Evolutionary conservation across 1,140 invertebrate genomes (phyloP).

Genomic region (Drosophila paulistorum): DNA sequence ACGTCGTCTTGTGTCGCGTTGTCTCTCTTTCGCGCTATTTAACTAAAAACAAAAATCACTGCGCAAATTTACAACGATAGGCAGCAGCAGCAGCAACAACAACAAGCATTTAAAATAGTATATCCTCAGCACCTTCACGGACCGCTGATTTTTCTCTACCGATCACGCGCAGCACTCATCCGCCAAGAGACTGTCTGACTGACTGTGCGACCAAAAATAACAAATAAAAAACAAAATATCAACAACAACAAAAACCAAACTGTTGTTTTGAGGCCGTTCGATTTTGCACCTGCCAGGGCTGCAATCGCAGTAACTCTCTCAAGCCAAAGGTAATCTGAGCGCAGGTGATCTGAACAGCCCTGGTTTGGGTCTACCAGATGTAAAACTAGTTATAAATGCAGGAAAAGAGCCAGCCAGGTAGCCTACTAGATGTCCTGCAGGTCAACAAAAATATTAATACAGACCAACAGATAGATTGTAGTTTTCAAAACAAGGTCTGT

Average conservation of each 20-base stretch:
- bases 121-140: constrained; percentile 77
- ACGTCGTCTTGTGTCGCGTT: constrained; percentile 20
- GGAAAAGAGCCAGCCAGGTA: constrained; percentile 20
- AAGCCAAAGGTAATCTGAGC: constrained; percentile 18
- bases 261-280: constrained; percentile 53
- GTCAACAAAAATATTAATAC: background rate
- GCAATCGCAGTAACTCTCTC: constrained; percentile 17
- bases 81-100: constrained; percentile 54
- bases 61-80: constrained; percentile 68
- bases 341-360: constrained; percentile 50
- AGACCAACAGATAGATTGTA: too few relatives aligned
- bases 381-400: constrained; percentile 67
- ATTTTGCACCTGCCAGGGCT: constrained; percentile 66
- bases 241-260: constrained; percentile 71
- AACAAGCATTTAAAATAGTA: constrained; percentile 38
- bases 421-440: constrained; percentile 3
- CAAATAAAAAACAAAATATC: constrained; percentile 25
- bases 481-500: too few relatives aligned
- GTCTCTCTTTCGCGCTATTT: constrained; percentile 28
- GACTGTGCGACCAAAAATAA: background rate
- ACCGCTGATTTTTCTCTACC: constrained; percentile 70
- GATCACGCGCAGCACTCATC: constrained; percentile 60
- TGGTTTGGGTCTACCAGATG: constrained; percentile 57
- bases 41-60: constrained; percentile 33
- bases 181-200: constrained; percentile 65